Base-by-base conservation (phyloP, 2,113 vertebrate genomes). In the Micronycteris hirsuta region DNA sequence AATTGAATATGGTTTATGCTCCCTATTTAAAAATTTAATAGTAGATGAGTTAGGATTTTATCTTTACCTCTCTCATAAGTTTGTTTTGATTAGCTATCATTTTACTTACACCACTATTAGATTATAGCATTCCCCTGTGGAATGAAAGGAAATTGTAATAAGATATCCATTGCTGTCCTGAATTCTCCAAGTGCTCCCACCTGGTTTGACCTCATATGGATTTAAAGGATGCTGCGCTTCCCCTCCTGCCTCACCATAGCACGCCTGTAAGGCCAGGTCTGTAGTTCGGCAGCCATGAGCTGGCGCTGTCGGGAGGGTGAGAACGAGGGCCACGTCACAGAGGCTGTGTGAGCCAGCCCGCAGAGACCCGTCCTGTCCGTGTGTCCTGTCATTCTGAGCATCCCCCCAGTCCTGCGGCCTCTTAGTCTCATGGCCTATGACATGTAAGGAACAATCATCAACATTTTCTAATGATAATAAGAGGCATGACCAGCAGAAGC, bases 291-390 rank as follows among this genome's bases (percentile, higher is more conserved):
- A 52, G 28, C 43, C 45, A 4, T 6, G 49, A 63, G 33, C 65
- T 19, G n/a, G 43, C 63, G 36, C 56, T 19, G 41, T 10, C 4
- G 2, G 24, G 14, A 77, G 3, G n/a, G 31, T 15, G 14, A 58
- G 4, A 2, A 24, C 6, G 9, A 26, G 33, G n/a, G 20, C 1
- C 68, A 16, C 36, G 65, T 52, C 28, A 17, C 2, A 54, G 9
- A 38, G 19, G 54, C 11, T 19, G 19, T 24, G 1, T 11, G 5
- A 20, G 17, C 0, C 0, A 41, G 45, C 8, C 0, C 31, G 11
- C 22, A n/a, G 6, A 78, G 73, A 24, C 28, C 31, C 26, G 45
- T 22, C 38, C 77, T 26, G 4, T 41, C 38, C 1, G 0, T 24
- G 47, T 20, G 7, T 7, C 9, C 58, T 24, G 20, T 45, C 14